phyloP scores from a whole-genome alignment of 1,140 invertebrate species.

The Bombus sylvicola region DNA sequence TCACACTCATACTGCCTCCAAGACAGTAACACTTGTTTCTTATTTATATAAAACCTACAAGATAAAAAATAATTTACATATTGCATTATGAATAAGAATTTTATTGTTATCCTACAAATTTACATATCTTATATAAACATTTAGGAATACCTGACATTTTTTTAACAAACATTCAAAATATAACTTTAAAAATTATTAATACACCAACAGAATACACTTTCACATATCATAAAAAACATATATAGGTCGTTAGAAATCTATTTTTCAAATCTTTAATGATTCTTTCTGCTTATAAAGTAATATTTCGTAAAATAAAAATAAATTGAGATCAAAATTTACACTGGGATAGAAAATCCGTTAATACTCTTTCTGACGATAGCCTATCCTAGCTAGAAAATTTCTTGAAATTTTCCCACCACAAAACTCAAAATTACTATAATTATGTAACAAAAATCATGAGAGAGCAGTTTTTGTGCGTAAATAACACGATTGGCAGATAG shows the following conservation, averaged over 20 bases:
- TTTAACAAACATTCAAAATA: neutral
- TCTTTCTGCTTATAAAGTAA: neutral
- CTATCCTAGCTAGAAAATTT: neutral
- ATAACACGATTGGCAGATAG: neutral
- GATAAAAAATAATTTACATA: neutral
- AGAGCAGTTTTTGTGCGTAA: conserved; percentile 2
- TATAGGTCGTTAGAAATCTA: conserved; percentile 36
- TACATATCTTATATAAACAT: neutral
- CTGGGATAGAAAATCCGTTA: neutral
- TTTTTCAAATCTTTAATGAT: conserved; percentile 3
- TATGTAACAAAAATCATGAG: conserved; percentile 50
- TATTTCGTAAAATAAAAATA: neutral
- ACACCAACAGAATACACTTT: neutral
- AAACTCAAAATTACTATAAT: conserved; percentile 26
- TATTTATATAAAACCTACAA: conserved; percentile 73
- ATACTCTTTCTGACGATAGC: neutral
- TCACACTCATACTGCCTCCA: conserved; percentile 76
- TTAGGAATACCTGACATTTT: neutral
- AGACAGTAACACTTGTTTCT: conserved; percentile 58
- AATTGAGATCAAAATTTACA: neutral
- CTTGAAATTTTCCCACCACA: neutral
- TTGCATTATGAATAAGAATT: neutral
- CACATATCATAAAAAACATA: conserved; percentile 4
- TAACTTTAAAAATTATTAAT: neutral
- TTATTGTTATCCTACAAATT: neutral